These are phyloP conservation scores for Geodia barretti DNA, from an alignment of 37 sponge, comb jelly and placozoan genomes.

Conservation along the genomic window DNA sequence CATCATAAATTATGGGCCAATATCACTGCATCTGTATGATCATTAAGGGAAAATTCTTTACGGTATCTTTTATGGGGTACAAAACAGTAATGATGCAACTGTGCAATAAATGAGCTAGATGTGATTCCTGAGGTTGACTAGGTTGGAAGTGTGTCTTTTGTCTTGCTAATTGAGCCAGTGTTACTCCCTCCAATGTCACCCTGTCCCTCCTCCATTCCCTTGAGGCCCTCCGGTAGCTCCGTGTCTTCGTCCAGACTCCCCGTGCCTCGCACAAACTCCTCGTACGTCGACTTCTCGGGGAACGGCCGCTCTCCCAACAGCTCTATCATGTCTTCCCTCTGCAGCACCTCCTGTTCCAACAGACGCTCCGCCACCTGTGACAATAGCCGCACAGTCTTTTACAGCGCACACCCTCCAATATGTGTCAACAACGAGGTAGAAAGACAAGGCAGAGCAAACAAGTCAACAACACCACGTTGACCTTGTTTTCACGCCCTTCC, in stretches of 20 bases:
- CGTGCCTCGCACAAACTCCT: slow-evolving; percentile 96
- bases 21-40: too few species aligned
- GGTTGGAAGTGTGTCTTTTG: neutral
- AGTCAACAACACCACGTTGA: too few species aligned
- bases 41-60: too few species aligned
- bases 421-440: too few species aligned
- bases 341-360: slow-evolving; percentile 88
- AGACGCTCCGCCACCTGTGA: slow-evolving; percentile 85
- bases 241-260: slow-evolving; percentile 79
- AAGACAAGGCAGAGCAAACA: too few species aligned
- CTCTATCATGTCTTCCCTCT: slow-evolving; percentile 94
- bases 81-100: too few species aligned
- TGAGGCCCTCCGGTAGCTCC: slow-evolving; percentile 59
- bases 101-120: too few species aligned
- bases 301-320: slow-evolving; percentile 89
- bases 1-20: too few species aligned
- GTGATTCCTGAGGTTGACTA: too few species aligned
- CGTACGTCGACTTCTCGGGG: slow-evolving; percentile 96
- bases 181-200: too few species aligned
- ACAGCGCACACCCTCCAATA: too few species aligned
- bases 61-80: too few species aligned
- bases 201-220: slow-evolving; percentile 15
- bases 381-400: neutral
- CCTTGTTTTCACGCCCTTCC: neutral
- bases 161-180: neutral